These are phyloP conservation scores for Cheilosia vulpina DNA, from an alignment of 2,888 invertebrate genomes.

Conservation along the genomic window DNA sequence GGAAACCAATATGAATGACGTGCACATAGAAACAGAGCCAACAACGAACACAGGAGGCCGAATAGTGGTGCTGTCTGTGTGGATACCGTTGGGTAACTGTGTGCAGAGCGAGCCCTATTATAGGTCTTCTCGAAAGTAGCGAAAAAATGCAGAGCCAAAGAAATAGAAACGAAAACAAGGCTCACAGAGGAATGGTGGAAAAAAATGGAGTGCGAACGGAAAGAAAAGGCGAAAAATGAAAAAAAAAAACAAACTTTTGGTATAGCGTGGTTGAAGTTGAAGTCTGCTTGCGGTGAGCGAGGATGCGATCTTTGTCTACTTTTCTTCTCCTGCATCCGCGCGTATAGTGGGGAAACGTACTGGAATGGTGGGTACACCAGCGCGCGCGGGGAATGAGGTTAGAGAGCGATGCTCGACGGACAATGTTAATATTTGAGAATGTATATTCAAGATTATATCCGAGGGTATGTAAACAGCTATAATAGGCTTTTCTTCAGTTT, in stretches of 20 bases:
- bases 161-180: conserved; percentile 59
- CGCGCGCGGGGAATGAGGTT: conserved; percentile 19
- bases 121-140: conserved; percentile 57
- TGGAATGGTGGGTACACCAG: neutral
- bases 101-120: conserved; percentile 46
- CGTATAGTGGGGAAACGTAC: conserved; percentile 23
- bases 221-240: conserved; percentile 15
- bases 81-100: neutral
- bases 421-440: conserved; percentile 72
- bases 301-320: neutral
- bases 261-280: conserved; percentile 22
- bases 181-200: neutral
- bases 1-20: conserved; percentile 72
- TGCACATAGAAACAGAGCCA: conserved; percentile 42
- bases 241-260: conserved; percentile 18
- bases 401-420: conserved; percentile 64
- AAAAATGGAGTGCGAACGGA: conserved; percentile 60
- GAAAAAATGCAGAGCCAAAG: conserved; percentile 61
- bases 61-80: conserved; percentile 38
- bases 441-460: conserved; percentile 74
- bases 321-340: conserved; percentile 2
- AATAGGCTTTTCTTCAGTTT: conserved; percentile 74
- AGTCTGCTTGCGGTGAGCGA: conserved; percentile 31
- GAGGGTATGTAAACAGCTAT: conserved; percentile 74
- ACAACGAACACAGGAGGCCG: conserved; percentile 22